Evolutionary conservation across 2,797 vertebrate species (phyloP).

Genomic region (Acrossocheilus wenchowensis): DNA sequence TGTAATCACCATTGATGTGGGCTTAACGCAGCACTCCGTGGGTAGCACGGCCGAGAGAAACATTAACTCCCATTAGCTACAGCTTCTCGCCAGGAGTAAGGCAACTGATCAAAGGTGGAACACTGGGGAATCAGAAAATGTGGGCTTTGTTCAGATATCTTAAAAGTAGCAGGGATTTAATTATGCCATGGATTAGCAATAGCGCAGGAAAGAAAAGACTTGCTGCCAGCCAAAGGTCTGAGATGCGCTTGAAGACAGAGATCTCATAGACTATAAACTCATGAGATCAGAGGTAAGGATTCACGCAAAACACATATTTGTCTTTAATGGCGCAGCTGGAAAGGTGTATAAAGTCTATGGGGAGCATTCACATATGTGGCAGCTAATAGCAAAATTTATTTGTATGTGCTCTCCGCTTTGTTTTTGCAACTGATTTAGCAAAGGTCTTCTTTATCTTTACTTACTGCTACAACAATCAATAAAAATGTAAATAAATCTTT

Average conservation of each 20-base stretch:
- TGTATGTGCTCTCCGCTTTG: background rate
- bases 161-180: constrained; percentile 61
- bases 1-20: constrained; percentile 63
- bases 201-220: constrained; percentile 46
- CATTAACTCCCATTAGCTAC: constrained; percentile 63
- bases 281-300: constrained; percentile 20
- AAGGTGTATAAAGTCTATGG: background rate
- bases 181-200: constrained; percentile 58
- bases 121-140: constrained; percentile 58
- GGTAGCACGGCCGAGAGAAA: constrained; percentile 61
- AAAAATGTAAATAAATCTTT: background rate
- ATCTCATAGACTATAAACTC: constrained; percentile 22
- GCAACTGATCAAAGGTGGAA: constrained; percentile 63
- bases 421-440: background rate
- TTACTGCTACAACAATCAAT: background rate
- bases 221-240: constrained; percentile 38
- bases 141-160: constrained; percentile 59
- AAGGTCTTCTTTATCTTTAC: background rate
- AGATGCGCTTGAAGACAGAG: constrained; percentile 43
- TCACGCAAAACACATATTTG: background rate
- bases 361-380: background rate
- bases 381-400: background rate
- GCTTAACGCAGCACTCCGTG: constrained; percentile 62
- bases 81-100: constrained; percentile 53
- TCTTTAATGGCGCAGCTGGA: background rate